A percentile compares a stretch with the other conserved stretches of the same genome.
Conservation (phyloP, 2,797 vertebrate genomes). For the Pogoniulus pusillus region DNA sequence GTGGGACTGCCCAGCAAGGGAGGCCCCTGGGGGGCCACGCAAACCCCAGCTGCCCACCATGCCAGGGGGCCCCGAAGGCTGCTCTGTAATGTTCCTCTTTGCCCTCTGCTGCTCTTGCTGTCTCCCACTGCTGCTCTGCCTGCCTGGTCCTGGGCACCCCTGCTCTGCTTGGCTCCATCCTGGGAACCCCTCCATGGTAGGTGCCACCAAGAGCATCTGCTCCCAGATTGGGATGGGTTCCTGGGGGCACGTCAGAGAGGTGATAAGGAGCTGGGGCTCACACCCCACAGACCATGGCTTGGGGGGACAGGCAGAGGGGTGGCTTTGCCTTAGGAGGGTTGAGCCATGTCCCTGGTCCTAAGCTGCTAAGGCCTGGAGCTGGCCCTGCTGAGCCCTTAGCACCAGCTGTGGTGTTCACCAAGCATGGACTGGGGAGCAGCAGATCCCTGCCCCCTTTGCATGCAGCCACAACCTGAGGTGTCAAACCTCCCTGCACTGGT, state of each 20-base stretch:
- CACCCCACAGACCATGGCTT: neutral
- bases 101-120: constrained; percentile 79
- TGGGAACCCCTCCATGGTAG: constrained; percentile 85
- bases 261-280: neutral
- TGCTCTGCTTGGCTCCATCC: constrained; percentile 81
- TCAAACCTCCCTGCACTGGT: neutral
- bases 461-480: neutral
- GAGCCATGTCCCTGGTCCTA: neutral
- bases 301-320: neutral
- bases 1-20: neutral
- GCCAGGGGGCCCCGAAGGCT: neutral
- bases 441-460: neutral
- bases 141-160: constrained; percentile 81
- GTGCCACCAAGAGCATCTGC: constrained; percentile 72
- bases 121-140: constrained; percentile 68
- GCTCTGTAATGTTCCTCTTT: constrained; percentile 81
- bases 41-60: neutral
- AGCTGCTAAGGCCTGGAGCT: neutral
- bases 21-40: accelerated
- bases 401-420: neutral
- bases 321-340: neutral
- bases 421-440: accelerated
- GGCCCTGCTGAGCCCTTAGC: neutral
- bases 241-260: neutral
- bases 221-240: neutral